Base-by-base conservation (phyloP, 30 jellyfish, hydroid and myxozoan genomes). In the Euphysa ruthae region DNA sequence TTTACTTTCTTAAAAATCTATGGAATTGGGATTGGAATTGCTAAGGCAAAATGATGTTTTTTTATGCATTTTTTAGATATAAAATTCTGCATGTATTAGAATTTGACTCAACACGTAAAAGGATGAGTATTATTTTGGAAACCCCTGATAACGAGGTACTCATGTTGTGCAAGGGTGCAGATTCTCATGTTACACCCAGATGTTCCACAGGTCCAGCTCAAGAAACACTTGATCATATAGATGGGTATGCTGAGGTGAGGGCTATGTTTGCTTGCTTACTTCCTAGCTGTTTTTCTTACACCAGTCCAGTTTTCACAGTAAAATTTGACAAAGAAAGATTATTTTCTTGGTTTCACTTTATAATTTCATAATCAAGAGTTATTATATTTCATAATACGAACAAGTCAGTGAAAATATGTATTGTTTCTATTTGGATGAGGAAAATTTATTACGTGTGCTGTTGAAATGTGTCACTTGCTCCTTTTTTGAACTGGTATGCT, bases 81-180 rank as follows among this genome's bases (percentile, higher is more conserved):
- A 78, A 74, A 32, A 44, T 92, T 0, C 71, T 83, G n/a, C 95
- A 92, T 65, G 94, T 79, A n/a, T 65, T 92, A 55, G 99, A 92
- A 46, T 92, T 92, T 66, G 99, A 92, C 35, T 82, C 96, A n/a
- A 60, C 93, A 1, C 63, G 99, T 22, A 92, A 92, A 52, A 32
- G 96, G 35, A 92, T 92, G 99, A 92, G 99, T 63, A 73, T 71
- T 78, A 92, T 92, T 7, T 28, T 82, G 18, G 83, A 78, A 75
- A 52, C 93, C 4, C 93, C 94, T 1, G 49, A 32, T 1, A 85
- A 63, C 31, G 94, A 86, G 46, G 31, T 86, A 20, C 74, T 78
- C 62, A 65, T 79, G 92, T 57, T 82, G 21, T 91, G 99, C 61
- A 91, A 91, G 54, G 99, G 99, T 8, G 99, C 99, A 10, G 99